A percentile compares a stretch with the other conserved stretches of the same genome.
These are phyloP conservation scores for Plusia festucae DNA, from an alignment of 2,888 invertebrate species.

Conservation along the genomic window DNA sequence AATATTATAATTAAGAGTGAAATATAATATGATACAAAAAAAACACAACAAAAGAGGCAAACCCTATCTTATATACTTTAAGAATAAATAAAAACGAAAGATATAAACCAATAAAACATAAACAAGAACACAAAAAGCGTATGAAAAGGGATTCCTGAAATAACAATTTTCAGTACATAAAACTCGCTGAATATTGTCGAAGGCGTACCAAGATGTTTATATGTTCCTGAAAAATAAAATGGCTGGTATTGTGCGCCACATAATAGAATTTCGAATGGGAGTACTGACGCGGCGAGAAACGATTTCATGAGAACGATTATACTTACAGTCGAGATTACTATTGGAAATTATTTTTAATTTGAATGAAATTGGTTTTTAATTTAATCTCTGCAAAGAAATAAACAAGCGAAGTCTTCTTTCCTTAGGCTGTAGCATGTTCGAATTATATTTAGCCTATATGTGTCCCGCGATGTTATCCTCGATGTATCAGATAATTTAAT, in stretches of 20 bases:
- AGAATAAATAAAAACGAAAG: neutral
- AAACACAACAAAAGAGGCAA: neutral
- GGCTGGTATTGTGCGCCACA: conserved; percentile 44
- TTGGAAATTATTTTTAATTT: neutral
- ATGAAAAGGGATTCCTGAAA: conserved; percentile 30
- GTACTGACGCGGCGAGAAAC: conserved; percentile 31
- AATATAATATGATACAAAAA: too few relatives aligned
- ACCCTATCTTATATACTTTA: neutral
- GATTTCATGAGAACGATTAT: conserved; percentile 48
- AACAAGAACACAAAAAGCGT: neutral
- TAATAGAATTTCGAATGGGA: conserved; percentile 53
- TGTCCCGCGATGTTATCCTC: too few relatives aligned
- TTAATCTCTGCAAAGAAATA: too few relatives aligned
- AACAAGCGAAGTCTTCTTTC: too few relatives aligned
- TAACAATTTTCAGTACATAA: conserved; percentile 54
- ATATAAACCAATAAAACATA: conserved; percentile 7
- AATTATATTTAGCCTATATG: too few relatives aligned
- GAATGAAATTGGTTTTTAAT: neutral
- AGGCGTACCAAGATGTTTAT: conserved; percentile 37
- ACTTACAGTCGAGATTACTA: conserved; percentile 23
- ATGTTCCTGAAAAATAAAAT: conserved; percentile 51
- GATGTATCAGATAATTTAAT: too few relatives aligned
- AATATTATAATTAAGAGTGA: neutral
- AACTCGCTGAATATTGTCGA: conserved; percentile 33
- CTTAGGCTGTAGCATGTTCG: too few relatives aligned